Evolutionary conservation across 2,113 vertebrate species (phyloP), one percentile per base, ranked within the genome.

Genomic region (Vidua macroura): DNA sequence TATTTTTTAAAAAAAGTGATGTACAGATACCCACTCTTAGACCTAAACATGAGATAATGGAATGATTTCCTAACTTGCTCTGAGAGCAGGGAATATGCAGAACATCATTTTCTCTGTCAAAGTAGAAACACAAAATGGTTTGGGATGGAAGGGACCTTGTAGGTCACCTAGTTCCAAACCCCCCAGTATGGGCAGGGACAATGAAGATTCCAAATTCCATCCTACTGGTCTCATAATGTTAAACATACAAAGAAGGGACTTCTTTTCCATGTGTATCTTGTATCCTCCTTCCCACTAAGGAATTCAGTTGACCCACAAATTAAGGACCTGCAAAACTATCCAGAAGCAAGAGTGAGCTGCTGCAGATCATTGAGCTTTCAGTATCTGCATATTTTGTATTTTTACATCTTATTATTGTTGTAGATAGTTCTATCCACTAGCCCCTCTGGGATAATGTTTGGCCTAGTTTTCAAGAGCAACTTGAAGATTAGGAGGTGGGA

Each of bases 401-500:
- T 95, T 88, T 55, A 84, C 62, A 60, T 96, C 91, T 93, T 93
- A 92, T 96, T 97, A 95, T 92, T 96, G 60, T 89, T 90, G 82
- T 39, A 94, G 94, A 81, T 84, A 95, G 83, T 49, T 88, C 48
- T 86, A 88, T 89, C 82, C 63, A 78, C 77, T 53, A 82, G 51
- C 16, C 48, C 89, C 51, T 52, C 13, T 48, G 75, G 88, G 94
- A 90, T 63, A 96, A 83, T 16, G 46, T 79, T 92, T 96, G 79
- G 92, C 64, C 86, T 85, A 82, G 82, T 96, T 95, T 95, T 92
- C 76, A 73, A 88, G 77, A 90, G 72, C 43, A 87, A 83, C 41
- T 79, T 91, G 80, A 94, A 94, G 89, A 96, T 95, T 96, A 96
- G 90, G 69, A 96, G 93, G 93, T 85, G 33, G 86, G 91, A 96